Percentiles rank a stretch among this genome's conserved stretches.
phyloP scores from a whole-genome alignment of 2,888 invertebrate species.

The Tridacna gigas region DNA sequence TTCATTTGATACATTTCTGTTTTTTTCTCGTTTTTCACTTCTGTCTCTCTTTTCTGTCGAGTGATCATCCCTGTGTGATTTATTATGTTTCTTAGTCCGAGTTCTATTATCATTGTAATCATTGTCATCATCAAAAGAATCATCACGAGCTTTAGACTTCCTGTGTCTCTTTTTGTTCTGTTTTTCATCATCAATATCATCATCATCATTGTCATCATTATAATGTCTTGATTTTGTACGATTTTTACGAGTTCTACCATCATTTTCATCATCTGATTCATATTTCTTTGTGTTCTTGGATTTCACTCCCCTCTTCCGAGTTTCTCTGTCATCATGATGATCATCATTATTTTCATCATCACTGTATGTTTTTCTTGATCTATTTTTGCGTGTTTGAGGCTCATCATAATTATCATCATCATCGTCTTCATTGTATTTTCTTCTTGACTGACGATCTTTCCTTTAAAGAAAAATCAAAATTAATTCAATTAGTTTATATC shows the following conservation, averaged over 20 bases:
- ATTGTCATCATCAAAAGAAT: conserved; percentile 25
- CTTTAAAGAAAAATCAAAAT: conserved; percentile 29
- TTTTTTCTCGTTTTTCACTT: conserved; percentile 43
- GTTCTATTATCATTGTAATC: conserved; percentile 22
- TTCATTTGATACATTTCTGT: conserved; percentile 43
- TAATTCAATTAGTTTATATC: no score
- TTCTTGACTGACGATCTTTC: conserved; percentile 42
- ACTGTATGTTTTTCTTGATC: conserved; percentile 38
- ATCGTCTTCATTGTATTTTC: conserved; percentile 56
- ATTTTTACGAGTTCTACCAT: conserved; percentile 34
- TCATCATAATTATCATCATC: conserved; percentile 40
- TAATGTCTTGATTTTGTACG: conserved; percentile 38
- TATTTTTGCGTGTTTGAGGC: conserved; percentile 36
- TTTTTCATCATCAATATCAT: conserved; percentile 33
- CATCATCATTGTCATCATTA: conserved; percentile 45
- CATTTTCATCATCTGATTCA: conserved; percentile 39
- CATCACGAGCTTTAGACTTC: conserved; percentile 29
- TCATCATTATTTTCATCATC: conserved; percentile 51
- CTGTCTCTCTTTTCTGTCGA: conserved; percentile 29
- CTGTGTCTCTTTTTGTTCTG: conserved; percentile 36
- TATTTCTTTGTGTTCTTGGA: conserved; percentile 39
- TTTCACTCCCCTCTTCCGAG: conserved; percentile 31
- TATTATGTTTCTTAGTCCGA: conserved; percentile 25
- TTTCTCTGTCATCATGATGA: conserved; percentile 37
- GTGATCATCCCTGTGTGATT: conserved; percentile 22